phyloP scores from a whole-genome alignment of 53 echinoderm and acorn worm genomes.

The Echinarachnius parma region DNA sequence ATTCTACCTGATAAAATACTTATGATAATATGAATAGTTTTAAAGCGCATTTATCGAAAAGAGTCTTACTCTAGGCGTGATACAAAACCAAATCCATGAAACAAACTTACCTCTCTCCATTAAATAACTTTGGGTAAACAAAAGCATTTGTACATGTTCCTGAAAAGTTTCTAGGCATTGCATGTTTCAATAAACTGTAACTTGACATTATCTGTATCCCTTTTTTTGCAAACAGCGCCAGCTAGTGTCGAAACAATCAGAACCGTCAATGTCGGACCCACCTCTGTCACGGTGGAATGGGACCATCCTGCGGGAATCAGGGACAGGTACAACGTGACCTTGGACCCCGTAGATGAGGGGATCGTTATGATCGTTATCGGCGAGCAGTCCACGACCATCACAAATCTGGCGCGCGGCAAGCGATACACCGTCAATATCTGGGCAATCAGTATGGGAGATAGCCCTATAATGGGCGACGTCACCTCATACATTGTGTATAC shows the following conservation, averaged over 20 bases:
- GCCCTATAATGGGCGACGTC: background rate
- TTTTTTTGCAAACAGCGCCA: slow-evolving; percentile 16
- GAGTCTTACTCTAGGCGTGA: no score
- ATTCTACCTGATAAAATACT: no score
- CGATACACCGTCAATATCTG: slow-evolving; percentile 32
- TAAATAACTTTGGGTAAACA: no score
- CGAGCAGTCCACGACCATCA: background rate
- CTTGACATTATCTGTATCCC: no score
- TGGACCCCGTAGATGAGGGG: slow-evolving; percentile 35
- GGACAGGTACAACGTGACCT: slow-evolving; percentile 37
- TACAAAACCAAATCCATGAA: no score
- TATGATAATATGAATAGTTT: no score
- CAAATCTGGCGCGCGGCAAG: slow-evolving; percentile 50
- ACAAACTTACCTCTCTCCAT: no score
- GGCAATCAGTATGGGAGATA: slow-evolving; percentile 5
- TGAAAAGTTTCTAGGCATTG: no score
- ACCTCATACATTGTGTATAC: slow-evolving; percentile 7
- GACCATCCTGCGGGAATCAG: slow-evolving; percentile 38
- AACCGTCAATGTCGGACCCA: background rate
- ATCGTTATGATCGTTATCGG: no score
- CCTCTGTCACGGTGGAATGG: slow-evolving; percentile 50
- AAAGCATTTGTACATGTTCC: no score
- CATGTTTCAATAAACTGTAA: no score
- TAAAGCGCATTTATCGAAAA: no score
- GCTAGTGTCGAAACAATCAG: background rate